These are phyloP conservation scores for Stylophora pistillata DNA, from an alignment of 64 coral and sea anemone genomes.

Conservation along the genomic window DNA sequence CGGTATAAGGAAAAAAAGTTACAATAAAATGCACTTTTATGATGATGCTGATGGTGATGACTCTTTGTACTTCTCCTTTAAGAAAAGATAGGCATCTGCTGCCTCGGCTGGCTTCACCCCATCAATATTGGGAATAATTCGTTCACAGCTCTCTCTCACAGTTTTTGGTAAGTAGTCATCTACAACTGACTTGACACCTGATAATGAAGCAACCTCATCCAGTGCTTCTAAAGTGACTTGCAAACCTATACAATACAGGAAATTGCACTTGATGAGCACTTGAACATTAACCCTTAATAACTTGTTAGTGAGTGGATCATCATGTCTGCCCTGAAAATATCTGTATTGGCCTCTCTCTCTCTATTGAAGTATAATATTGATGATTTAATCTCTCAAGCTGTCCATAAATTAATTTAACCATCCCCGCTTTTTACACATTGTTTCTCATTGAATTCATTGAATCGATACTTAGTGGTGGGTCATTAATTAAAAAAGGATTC, in stretches of 20 bases:
- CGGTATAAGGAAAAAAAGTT: not conserved
- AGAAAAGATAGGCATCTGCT: slow-evolving; percentile 47
- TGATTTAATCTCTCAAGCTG: too few relatives aligned
- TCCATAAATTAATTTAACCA: too few relatives aligned
- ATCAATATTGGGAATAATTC: slow-evolving; percentile 33
- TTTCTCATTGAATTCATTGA: too few relatives aligned
- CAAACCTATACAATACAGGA: slow-evolving; percentile 18
- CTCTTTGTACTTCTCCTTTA: slow-evolving; percentile 49
- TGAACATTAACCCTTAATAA: not conserved
- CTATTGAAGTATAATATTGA: too few relatives aligned
- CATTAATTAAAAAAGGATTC: too few relatives aligned
- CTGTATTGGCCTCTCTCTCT: not conserved
- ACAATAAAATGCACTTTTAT: not conserved
- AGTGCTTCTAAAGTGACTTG: slow-evolving; percentile 29
- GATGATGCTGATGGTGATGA: not conserved
- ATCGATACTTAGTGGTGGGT: too few relatives aligned
- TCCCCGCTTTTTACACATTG: not conserved
- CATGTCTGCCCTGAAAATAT: not conserved
- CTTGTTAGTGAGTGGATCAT: not conserved
- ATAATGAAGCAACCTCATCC: slow-evolving; percentile 46
- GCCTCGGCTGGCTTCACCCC: slow-evolving; percentile 46
- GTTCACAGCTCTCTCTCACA: slow-evolving; percentile 53
- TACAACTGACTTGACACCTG: slow-evolving; percentile 63
- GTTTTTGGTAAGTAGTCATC: slow-evolving; percentile 51
- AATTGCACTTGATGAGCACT: not conserved